Evolutionary conservation across 2,888 invertebrate species (phyloP), one percentile per base, ranked within the genome.

Genomic region (Aromia moschata): DNA sequence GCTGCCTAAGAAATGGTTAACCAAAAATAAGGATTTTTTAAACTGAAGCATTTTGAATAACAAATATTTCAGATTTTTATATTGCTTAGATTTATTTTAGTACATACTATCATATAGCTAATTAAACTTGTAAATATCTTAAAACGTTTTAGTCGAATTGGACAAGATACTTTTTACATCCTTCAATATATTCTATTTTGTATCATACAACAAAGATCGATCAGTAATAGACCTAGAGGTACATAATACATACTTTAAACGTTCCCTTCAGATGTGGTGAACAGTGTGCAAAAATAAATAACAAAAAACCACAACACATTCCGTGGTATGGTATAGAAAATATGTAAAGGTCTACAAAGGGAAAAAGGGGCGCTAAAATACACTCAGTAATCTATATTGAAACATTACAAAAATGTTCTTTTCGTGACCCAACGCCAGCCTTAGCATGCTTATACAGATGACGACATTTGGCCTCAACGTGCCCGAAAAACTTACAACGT

Each of bases 71-170:
- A 41, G 53, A 40, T 49, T 49, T 49, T 49, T 37, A 52, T 65
- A 62, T 65, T 65, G 65, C 65, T 65, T 60, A 60, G 51, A 65
- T 56, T 56, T 53, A 58, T 56, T 55, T n/a, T 60, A 44, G 53
- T 53, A 41, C 52, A 47, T 51, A 17, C 16, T 43, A 37, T 43
- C 9, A 59, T 56, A 36, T 55, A 51, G 38, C 53, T 52, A 56
- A 56, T 52, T 55, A 51, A 46, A 56, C 20, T 20, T 54, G 33
- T 44, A 45, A 36, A 47, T 55, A 44, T 31, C 56, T 62, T 53
- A 54, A 17, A 56, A 40, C 36, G n/a, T 51, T 18, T 17, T 45
- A 41, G n/a, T 20, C 36, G 44, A 47, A 45, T 40, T 25, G 45
- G 36, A 44, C 36, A 53, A 25, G 38, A 45, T 41, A n/a, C n/a